Conservation (phyloP, 1,140 invertebrate genomes). For the Pseudomyrmex dendroicus region DNA sequence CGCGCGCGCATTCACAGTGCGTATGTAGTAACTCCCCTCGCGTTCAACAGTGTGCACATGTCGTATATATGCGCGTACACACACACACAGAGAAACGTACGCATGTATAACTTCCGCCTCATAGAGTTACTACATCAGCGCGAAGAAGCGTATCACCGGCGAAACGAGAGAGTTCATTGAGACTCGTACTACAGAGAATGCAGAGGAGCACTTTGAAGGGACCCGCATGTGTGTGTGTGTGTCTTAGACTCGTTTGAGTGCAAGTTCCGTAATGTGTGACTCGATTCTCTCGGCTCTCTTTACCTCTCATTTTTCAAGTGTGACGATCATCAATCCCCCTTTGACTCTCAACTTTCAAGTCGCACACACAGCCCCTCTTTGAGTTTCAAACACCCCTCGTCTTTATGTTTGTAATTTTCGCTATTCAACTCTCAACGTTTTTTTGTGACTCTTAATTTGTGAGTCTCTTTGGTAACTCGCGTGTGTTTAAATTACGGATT, state of each 20-base stretch:
- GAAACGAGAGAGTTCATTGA: constrained; percentile 66
- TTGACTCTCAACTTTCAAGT: neutral
- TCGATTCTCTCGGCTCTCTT: constrained; percentile 8
- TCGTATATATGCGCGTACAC: constrained; percentile 33
- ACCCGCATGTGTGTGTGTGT: constrained; percentile 51
- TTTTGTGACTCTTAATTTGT: neutral
- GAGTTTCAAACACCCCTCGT: neutral
- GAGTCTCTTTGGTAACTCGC: neutral
- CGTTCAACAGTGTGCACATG: constrained; percentile 51
- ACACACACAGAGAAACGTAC: too few relatives aligned
- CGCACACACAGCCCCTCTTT: neutral
- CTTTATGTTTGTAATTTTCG: neutral
- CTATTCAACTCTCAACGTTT: neutral
- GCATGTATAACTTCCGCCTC: constrained; percentile 52
- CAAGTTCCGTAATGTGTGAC: neutral
- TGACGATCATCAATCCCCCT: neutral
- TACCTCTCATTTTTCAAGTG: neutral
- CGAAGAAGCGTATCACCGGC: constrained; percentile 34
- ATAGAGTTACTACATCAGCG: constrained; percentile 22
- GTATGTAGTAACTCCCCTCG: neutral
- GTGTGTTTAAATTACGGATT: too few relatives aligned
- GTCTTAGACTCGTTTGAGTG: constrained; percentile 29
- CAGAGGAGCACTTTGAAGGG: constrained; percentile 34
- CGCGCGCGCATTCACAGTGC: constrained; percentile 26
- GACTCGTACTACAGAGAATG: constrained; percentile 60